Conservation (phyloP, 2,888 invertebrate species). For the Hemicrepidius hirtus region DNA sequence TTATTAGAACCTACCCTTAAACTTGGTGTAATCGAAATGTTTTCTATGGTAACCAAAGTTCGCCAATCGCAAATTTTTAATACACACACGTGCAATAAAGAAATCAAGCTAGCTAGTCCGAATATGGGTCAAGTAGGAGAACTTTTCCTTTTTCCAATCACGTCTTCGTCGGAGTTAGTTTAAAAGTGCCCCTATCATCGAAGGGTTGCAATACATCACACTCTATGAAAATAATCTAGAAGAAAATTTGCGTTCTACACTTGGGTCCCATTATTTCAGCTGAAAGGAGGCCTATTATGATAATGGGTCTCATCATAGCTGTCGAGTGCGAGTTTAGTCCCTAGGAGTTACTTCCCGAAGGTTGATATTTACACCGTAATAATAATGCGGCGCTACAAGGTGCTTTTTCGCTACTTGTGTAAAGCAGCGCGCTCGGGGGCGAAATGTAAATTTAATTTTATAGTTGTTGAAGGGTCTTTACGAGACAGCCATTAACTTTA, state of each 20-base stretch:
- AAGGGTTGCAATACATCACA: slow-evolving; percentile 14
- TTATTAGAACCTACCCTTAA: too few species aligned
- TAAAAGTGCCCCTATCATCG: neutral
- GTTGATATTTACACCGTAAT: slow-evolving; percentile 47
- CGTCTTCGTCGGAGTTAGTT: too few species aligned
- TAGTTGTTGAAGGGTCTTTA: slow-evolving; percentile 44
- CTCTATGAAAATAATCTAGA: slow-evolving; percentile 35
- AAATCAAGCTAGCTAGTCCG: too few species aligned
- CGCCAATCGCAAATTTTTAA: too few species aligned
- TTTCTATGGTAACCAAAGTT: too few species aligned
- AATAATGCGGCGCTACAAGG: slow-evolving; percentile 39
- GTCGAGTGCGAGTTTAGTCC: slow-evolving; percentile 38
- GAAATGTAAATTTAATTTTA: slow-evolving; percentile 49
- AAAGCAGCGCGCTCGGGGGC: slow-evolving; percentile 26
- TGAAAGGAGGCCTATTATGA: slow-evolving; percentile 41
- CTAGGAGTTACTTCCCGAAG: slow-evolving; percentile 32
- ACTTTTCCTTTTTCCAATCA: too few species aligned
- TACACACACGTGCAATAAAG: too few species aligned
- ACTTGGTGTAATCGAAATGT: too few species aligned
- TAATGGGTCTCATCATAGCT: slow-evolving; percentile 45
- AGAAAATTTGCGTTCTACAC: slow-evolving; percentile 38
- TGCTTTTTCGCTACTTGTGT: slow-evolving; percentile 45
- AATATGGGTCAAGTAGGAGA: too few species aligned
- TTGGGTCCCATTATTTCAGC: slow-evolving; percentile 40
- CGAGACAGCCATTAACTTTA: slow-evolving; percentile 39